These are phyloP conservation scores for Zonotrichia albicollis DNA, from an alignment of 2,797 vertebrate genomes.

Conservation along the genomic window DNA sequence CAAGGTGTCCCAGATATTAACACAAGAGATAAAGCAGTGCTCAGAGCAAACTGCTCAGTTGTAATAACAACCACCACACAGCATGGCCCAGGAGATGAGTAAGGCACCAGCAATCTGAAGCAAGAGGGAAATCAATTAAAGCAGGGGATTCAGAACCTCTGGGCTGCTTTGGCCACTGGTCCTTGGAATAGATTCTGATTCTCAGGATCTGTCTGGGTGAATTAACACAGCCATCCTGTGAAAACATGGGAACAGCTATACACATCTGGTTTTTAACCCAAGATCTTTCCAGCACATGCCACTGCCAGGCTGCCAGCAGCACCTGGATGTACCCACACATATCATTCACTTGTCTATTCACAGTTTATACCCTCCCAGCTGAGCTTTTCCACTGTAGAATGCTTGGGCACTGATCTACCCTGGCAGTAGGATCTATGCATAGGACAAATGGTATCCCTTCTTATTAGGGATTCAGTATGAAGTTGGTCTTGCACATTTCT, in stretches of 20 bases:
- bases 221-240: not conserved
- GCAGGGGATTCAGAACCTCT: not conserved
- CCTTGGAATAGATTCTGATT: not conserved
- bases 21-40: not conserved
- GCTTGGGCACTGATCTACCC: not conserved
- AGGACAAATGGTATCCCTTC: not conserved
- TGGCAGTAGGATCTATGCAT: not conserved
- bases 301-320: not conserved
- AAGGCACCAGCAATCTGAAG: not conserved
- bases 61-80: not conserved
- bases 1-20: not conserved
- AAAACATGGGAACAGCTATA: not conserved
- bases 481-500: not conserved
- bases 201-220: not conserved
- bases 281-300: not conserved
- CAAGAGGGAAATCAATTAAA: not conserved
- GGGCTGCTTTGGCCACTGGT: not conserved
- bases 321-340: not conserved
- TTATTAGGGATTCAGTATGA: not conserved
- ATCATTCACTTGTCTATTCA: not conserved
- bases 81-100: not conserved
- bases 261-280: not conserved
- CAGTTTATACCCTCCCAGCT: not conserved
- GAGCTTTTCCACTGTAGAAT: not conserved
- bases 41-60: not conserved